A percentile compares a stretch with the other conserved stretches of the same genome.
Conservation (phyloP, 2,888 invertebrate genomes). For the Xestia xanthographa region DNA sequence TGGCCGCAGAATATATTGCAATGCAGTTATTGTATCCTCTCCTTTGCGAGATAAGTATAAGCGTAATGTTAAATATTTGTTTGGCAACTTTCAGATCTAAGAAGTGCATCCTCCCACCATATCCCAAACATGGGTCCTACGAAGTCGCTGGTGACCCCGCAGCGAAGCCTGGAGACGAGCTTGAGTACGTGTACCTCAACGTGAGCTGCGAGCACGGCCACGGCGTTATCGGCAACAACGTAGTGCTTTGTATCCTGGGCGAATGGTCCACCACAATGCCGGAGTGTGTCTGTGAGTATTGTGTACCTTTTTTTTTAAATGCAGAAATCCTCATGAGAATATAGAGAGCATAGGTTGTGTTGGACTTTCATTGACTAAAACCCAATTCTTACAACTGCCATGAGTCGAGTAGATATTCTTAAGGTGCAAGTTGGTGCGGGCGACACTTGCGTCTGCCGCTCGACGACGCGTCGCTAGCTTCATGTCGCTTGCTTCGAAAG, state of each 20-base stretch:
- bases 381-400: too few species aligned
- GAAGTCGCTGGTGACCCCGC: conserved; percentile 8
- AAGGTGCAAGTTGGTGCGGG: too few species aligned
- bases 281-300: conserved; percentile 31
- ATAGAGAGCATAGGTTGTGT: neutral
- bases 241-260: conserved; percentile 11
- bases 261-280: conserved; percentile 30
- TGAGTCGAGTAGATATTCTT: too few species aligned
- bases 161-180: conserved; percentile 23
- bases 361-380: too few species aligned
- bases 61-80: neutral
- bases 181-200: conserved; percentile 16
- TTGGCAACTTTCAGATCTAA: conserved; percentile 8
- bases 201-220: neutral
- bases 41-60: too few species aligned
- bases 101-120: conserved; percentile 22
- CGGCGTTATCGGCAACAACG: conserved; percentile 10
- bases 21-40: too few species aligned
- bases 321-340: neutral
- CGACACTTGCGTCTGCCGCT: too few species aligned
- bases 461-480: too few species aligned
- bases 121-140: conserved; percentile 19
- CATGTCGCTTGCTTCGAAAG: too few species aligned
- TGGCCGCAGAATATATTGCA: too few species aligned
- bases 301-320: neutral